Evolutionary conservation across 53 echinoderm and acorn worm genomes (phyloP), one percentile per base, ranked within the genome.

Genomic region (Holothuria scabra): DNA sequence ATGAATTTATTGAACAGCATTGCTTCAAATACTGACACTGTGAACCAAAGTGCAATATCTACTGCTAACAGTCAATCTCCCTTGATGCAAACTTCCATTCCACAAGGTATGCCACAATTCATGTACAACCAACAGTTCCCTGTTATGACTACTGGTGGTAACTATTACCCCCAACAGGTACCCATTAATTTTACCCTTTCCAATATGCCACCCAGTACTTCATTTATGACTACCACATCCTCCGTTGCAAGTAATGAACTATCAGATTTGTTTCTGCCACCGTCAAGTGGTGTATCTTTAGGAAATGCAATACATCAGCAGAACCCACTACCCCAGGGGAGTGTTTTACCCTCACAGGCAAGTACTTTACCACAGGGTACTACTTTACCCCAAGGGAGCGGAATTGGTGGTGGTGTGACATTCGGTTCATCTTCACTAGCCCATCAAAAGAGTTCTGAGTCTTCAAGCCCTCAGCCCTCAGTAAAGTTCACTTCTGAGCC

Each of bases 41-140:
- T 69, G 34, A 69, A 46, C 48, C 46, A 35, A 41, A 72, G 72
- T 72, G 72, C 72, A 72, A 72, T 72, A 72, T 20, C 72, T 25
- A 72, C 72, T 24, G 46, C 72, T 20, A 41, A 12, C 5, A 44
- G 48, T 46, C 46, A 22, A 10, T 44, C 48, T 22, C 44, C 44
- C 25, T 2, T 48, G 26, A 48, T 19, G 23, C 72, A 41, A 23
- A 24, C 72, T 25, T 52, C 52, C 52, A 52, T 52, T 52, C 52
- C 52, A 16, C 52, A 52, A 52, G 64, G 64, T 30, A 14, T 28
- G 58, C 28, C 33, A 10, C 78, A 58, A 5, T 57, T 56, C 78
- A 78, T 78, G 78, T 78, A 28, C 64, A 26, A 26, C 14, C 64
- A 64, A 30, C 28, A 30, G 30, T 64, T 64, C 26, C 64, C 64